Conservation (phyloP, 2,888 invertebrate species). For the Myathropa florea region DNA sequence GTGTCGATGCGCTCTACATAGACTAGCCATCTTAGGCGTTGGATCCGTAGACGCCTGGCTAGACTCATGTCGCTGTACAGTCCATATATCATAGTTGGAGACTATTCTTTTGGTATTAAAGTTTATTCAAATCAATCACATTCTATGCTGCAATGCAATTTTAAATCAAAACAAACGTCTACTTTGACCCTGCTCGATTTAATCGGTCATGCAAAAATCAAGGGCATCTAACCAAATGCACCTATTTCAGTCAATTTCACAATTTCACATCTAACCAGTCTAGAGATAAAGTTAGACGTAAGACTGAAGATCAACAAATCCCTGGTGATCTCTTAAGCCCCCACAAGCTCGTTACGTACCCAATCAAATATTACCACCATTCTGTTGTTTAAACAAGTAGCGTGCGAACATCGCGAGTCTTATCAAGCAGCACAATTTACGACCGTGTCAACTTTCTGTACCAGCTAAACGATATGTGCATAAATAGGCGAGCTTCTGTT, state of each 20-base stretch:
- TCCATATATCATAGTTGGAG: too few relatives aligned
- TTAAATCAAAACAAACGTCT: neutral
- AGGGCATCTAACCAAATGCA: neutral
- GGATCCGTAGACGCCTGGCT: too few relatives aligned
- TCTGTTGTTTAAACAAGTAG: neutral
- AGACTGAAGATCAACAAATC: neutral
- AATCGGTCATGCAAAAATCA: neutral
- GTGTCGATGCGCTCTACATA: too few relatives aligned
- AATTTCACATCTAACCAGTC: neutral
- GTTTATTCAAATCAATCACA: too few relatives aligned
- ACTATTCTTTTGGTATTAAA: too few relatives aligned
- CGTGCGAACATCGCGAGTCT: neutral
- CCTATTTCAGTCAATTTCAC: neutral
- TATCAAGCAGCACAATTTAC: neutral
- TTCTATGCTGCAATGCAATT: too few relatives aligned
- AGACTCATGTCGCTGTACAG: too few relatives aligned
- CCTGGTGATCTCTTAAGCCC: neutral
- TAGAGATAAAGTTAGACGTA: neutral
- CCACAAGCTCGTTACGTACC: neutral
- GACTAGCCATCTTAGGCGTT: too few relatives aligned
- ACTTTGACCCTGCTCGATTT: neutral
- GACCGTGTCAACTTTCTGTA: neutral
- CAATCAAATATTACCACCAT: neutral
- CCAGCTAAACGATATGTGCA: neutral
- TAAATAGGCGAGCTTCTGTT: neutral